Evolutionary conservation across 2,113 vertebrate genomes (phyloP), one percentile per base, ranked within the genome.

Genomic region (Penelope pileata): DNA sequence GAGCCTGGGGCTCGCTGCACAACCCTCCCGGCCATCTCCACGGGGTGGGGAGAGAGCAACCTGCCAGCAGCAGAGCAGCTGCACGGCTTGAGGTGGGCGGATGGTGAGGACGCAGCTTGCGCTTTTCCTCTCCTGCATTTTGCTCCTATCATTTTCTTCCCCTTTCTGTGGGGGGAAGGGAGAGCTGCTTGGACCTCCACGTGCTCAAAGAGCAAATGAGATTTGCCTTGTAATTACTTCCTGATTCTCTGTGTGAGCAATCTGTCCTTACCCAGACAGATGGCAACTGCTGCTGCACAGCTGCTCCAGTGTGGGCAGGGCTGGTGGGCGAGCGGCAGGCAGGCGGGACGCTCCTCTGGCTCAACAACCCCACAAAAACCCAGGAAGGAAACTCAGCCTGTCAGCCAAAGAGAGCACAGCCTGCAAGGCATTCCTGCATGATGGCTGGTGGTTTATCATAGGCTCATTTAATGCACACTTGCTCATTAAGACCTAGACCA

Each of bases 281-380:
- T 40, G 80, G 92, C 42, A 77, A 50, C 79, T 90, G 84, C 88
- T 89, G 84, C 7, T 29, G 50, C 86, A 94, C 95, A 97, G 91
- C 92, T 93, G 93, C 29, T 47, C 87, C n/a, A 72, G 69, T 47
- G 70, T 18, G 0, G 1, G 68, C 64, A 83, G 48, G 12, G 12
- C 56, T 10, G 2, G 58, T 0, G 4, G 70, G 51, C 34, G 47
- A 80, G 68, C 1, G 3, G 77, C 79, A 84, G 40, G 77, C 86
- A 92, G 86, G 73, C 76, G 92, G 7, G 26, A 68, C 7, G 30
- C 15, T 12, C 30, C 19, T 47, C 48, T 90, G 68, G 68, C 53
- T 83, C 45, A 36, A 2, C 48, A 91, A 85, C 56, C 74, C 58
- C 70, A 76, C 53, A 54, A 73, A 72, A 90, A 88, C 3, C 53